Conservation (phyloP, 2,113 vertebrate species). For the Sterna hirundo region DNA sequence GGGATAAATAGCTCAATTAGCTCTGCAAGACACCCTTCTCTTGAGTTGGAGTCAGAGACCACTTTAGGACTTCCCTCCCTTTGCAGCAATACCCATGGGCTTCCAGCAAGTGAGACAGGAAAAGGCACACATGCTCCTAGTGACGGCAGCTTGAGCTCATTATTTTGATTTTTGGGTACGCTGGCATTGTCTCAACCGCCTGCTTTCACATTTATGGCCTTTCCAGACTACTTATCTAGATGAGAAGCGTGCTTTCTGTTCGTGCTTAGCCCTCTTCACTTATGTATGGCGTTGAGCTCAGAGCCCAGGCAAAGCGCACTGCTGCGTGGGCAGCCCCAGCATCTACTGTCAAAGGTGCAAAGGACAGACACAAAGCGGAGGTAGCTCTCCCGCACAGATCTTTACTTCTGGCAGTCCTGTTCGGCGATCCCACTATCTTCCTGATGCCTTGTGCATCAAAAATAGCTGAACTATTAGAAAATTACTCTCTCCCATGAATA, state of each 20-base stretch:
- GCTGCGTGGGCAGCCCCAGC: neutral
- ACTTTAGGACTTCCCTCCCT: neutral
- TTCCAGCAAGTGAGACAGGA: slow-evolving; percentile 1
- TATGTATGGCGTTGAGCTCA: neutral
- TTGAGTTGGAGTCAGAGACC: neutral
- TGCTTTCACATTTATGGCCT: neutral
- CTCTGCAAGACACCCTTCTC: neutral
- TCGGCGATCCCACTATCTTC: neutral
- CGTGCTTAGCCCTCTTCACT: neutral
- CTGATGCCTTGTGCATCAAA: neutral
- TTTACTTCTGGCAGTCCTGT: neutral
- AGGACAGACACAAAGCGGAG: neutral
- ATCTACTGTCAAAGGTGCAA: neutral
- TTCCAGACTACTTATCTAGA: slow-evolving; percentile 1
- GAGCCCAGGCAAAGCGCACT: neutral
- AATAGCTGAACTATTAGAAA: neutral
- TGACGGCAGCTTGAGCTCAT: slow-evolving; percentile 43
- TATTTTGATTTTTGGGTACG: slow-evolving; percentile 22
- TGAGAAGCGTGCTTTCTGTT: neutral
- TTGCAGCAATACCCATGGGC: neutral
- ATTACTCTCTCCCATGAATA: neutral
- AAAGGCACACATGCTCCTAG: neutral
- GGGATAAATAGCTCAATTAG: neutral
- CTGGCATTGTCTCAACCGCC: slow-evolving; percentile 31
- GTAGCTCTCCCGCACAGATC: neutral